These are phyloP conservation scores for Drosophila sucinea DNA, from an alignment of 1,140 invertebrate genomes.

Conservation along the genomic window DNA sequence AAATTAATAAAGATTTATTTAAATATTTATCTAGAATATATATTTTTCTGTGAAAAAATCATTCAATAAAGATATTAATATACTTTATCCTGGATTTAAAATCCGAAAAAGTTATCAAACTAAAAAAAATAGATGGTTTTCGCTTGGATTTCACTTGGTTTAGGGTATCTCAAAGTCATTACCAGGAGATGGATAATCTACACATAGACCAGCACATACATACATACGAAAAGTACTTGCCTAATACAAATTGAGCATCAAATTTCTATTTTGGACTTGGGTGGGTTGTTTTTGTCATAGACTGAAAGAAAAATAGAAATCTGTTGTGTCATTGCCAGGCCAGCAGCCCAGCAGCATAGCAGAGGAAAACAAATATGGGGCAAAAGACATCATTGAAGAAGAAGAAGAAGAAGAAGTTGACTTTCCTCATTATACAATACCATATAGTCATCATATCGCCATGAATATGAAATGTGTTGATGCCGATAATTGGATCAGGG, in stretches of 20 bases:
- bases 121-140: too few relatives aligned
- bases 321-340: slow-evolving; percentile 3
- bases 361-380: not conserved
- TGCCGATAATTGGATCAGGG: slow-evolving; percentile 11
- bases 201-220: not conserved
- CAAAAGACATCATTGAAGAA: not conserved
- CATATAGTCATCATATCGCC: slow-evolving; percentile 2
- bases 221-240: not conserved
- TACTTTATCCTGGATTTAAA: too few relatives aligned
- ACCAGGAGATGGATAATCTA: not conserved
- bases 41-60: too few relatives aligned
- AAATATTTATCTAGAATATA: too few relatives aligned
- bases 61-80: too few relatives aligned
- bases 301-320: not conserved
- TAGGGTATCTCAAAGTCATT: not conserved
- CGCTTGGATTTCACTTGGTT: too few relatives aligned
- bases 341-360: not conserved
- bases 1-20: too few relatives aligned
- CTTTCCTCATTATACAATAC: slow-evolving; percentile 6
- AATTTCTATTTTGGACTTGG: slow-evolving; percentile 1
- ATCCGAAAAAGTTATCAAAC: too few relatives aligned
- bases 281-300: not conserved
- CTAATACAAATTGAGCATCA: slow-evolving; percentile 7
- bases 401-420: not conserved
- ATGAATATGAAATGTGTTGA: slow-evolving; percentile 12